Base-by-base conservation (phyloP, 2,888 invertebrate species). In the Athalia circularis region DNA sequence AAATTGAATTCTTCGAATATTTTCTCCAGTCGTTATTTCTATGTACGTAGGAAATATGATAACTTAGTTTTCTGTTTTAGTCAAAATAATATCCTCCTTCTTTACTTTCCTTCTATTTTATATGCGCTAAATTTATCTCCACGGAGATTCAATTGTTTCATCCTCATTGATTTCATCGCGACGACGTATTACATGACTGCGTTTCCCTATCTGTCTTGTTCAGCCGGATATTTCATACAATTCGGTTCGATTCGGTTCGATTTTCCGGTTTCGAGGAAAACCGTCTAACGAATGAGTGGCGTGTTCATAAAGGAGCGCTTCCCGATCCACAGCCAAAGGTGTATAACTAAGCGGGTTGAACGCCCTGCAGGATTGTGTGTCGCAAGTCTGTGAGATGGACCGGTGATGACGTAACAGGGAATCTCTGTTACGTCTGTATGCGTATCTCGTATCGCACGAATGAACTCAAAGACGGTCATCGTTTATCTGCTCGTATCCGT, bases 1-100 rank as follows among this genome's bases (percentile, higher is more conserved):
- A 9, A 68, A 68, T 68, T 43, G 67, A 52, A 68, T 52, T 52
- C 52, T 15, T 3, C 9, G 29, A 68, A 52, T 29, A 50, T 65
- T n/a, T 8, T 9, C n/a, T 54, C n/a, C 54, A 4, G 7, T 54
- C n/a, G n/a, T 54, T 11, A 54, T 11, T 4, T 5, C 54, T 54
- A 4, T 8, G 5, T 54, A 11, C 54, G 54, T n/a, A 4, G 9
- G 54, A 4, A 11, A 54, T n/a, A 7, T n/a, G 4, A 54, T 11
- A 5, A n/a, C 9, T n/a, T 54, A 9, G 54, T 54, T 54, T 54
- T 54, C 7, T 54, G 9, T 54, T 4, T 4, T 4, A 29, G 29
- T 29, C 29, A 29, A 29, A 29, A 29, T 29, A 2, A 2, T 29
- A 29, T 29, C 29, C 29, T 29, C 2, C 29, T 29, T 29, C 29